These are phyloP conservation scores for Amblyraja radiata DNA, from an alignment of 2,797 vertebrate species.

Conservation along the genomic window DNA sequence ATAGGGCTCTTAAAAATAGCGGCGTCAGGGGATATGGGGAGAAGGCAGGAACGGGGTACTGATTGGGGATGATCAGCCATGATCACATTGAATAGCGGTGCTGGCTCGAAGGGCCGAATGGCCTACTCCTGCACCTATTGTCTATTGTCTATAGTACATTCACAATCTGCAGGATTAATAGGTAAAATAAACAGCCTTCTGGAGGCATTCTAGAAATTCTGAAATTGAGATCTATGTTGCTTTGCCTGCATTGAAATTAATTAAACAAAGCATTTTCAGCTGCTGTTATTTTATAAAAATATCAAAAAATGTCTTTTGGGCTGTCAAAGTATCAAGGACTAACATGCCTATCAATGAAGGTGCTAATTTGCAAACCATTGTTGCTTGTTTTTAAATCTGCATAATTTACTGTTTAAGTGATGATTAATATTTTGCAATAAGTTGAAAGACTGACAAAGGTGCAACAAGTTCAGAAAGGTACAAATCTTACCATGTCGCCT, in stretches of 20 bases:
- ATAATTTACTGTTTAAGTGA: neutral
- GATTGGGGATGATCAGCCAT: no score
- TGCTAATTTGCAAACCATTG: neutral
- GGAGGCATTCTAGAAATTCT: neutral
- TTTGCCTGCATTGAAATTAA: neutral
- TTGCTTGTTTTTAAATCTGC: neutral
- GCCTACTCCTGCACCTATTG: no score
- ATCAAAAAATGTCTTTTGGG: neutral
- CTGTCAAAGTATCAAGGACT: neutral
- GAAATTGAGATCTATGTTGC: neutral
- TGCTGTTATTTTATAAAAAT: neutral
- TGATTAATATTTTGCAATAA: neutral
- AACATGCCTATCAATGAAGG: neutral
- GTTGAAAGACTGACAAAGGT: neutral
- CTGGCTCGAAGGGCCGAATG: no score
- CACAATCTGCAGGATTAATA: neutral
- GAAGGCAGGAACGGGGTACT: no score
- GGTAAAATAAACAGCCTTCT: no score
- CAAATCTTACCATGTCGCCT: neutral
- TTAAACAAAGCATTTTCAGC: neutral
- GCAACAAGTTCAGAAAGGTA: neutral
- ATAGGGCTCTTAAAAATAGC: no score
- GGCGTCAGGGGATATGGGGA: no score
- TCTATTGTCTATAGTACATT: no score
- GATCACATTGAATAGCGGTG: no score